Evolutionary conservation across 2,888 invertebrate species (phyloP).

Genomic region (Caenorhabditis afra): DNA sequence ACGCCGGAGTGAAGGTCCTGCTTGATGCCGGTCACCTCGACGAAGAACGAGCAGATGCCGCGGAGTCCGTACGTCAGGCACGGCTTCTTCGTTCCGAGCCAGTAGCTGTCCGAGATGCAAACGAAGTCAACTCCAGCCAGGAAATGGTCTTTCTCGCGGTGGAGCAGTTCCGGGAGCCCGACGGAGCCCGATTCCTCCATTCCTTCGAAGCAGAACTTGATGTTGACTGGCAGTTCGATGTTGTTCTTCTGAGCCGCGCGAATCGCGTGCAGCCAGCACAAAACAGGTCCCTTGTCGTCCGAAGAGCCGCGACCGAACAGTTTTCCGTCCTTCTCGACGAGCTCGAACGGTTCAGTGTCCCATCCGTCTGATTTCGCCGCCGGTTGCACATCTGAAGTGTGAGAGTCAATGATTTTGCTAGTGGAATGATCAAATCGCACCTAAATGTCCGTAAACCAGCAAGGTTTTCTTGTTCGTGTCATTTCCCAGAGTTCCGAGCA

Average conservation of each 20-base stretch:
- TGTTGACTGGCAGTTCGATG: constrained; percentile 85
- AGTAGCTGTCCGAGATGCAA: constrained; percentile 98
- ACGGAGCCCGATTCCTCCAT: constrained; percentile 99
- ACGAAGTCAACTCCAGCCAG: constrained; percentile 88
- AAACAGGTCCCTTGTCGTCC: constrained; percentile 88
- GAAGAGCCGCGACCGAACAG: constrained; percentile 92
- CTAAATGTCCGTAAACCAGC: constrained; percentile 95
- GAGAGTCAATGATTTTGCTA: neutral
- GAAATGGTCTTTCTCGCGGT: constrained; percentile 81
- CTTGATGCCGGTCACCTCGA: constrained; percentile 87
- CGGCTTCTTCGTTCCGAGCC: constrained; percentile 95
- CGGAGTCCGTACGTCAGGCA: constrained; percentile 95
- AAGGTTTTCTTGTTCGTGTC: constrained; percentile 93
- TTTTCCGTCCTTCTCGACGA: constrained; percentile 91
- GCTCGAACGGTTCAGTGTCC: constrained; percentile 93
- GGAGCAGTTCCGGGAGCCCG: constrained; percentile 91
- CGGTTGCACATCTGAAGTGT: constrained; percentile 68
- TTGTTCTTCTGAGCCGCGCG: constrained; percentile 89
- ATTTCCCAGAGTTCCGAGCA: constrained; percentile 83
- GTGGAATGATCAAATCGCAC: constrained; percentile 16
- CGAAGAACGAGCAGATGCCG: constrained; percentile 88
- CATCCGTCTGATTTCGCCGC: constrained; percentile 85
- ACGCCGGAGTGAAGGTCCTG: constrained; percentile 97
- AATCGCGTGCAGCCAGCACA: constrained; percentile 95
- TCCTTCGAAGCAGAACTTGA: constrained; percentile 94